phyloP scores from a whole-genome alignment of 2,888 invertebrate genomes.

The Seira musarum region DNA sequence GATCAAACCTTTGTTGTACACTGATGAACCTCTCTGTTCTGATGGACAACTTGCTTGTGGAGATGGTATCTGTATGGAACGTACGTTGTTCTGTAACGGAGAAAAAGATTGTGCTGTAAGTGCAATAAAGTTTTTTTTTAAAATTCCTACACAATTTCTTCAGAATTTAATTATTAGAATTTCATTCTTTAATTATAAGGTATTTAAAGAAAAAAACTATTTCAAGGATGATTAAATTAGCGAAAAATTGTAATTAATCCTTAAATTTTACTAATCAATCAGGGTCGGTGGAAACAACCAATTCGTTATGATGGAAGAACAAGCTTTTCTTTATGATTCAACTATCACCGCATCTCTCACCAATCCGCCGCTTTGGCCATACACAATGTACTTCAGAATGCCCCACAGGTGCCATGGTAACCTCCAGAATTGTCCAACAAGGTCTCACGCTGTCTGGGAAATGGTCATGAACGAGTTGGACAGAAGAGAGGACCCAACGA shows the following conservation, averaged over 20 bases:
- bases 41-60: conserved; percentile 87
- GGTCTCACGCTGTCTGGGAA: conserved; percentile 95
- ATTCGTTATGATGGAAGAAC: conserved; percentile 98
- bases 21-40: conserved; percentile 92
- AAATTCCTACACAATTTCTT: no score
- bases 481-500: conserved; percentile 90
- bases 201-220: no score
- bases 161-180: no score
- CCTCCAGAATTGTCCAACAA: conserved; percentile 88
- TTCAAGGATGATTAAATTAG: no score
- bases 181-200: no score
- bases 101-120: conserved; percentile 83
- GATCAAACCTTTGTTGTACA: conserved; percentile 87
- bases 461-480: conserved; percentile 97
- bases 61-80: conserved; percentile 88
- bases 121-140: no score
- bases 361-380: conserved; percentile 96
- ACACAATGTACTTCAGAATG: conserved; percentile 98
- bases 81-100: conserved; percentile 94
- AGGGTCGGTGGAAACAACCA: conserved; percentile 95
- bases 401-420: conserved; percentile 95
- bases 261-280: background rate
- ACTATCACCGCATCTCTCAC: conserved; percentile 93
- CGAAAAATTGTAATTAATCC: no score
- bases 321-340: conserved; percentile 95